These are phyloP conservation scores for Leptopilina drosophilae DNA, from an alignment of 2,888 invertebrate genomes.

Conservation along the genomic window DNA sequence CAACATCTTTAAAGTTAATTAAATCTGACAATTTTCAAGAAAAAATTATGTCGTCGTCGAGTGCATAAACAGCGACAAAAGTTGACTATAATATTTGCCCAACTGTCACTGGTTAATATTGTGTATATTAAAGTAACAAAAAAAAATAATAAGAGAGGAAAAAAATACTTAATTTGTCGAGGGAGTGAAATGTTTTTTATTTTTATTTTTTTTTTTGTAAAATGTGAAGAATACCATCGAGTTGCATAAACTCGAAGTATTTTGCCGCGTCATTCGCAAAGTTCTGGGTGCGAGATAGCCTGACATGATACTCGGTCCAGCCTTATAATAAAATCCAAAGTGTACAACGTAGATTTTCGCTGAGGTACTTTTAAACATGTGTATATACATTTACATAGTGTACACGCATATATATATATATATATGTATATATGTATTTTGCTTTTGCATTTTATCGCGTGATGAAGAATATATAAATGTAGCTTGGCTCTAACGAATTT, in stretches of 20 bases:
- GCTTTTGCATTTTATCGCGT: constrained; percentile 18
- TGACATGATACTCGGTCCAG: constrained; percentile 47
- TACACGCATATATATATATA: neutral
- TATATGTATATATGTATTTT: constrained; percentile 42
- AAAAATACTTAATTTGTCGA: constrained; percentile 15
- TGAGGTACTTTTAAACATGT: constrained; percentile 47
- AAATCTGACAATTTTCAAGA: neutral
- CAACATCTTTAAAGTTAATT: neutral
- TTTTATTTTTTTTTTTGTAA: too few species aligned
- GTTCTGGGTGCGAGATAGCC: constrained; percentile 55
- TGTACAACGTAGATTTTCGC: constrained; percentile 62
- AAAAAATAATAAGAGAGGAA: neutral
- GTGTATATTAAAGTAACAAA: neutral
- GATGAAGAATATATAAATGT: constrained; percentile 33
- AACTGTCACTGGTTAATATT: constrained; percentile 2
- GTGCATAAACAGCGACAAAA: neutral
- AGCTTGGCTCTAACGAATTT: constrained; percentile 28
- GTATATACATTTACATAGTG: constrained; percentile 47
- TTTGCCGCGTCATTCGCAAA: constrained; percentile 59
- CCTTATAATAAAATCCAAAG: constrained; percentile 68
- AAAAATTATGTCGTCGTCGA: constrained; percentile 2
- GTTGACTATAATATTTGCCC: neutral
- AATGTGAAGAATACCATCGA: constrained; percentile 8
- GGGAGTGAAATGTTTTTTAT: constrained; percentile 21
- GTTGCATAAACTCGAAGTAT: constrained; percentile 53